These are phyloP conservation scores for Bos taurus DNA, from an alignment of 2,113 vertebrate species.

Conservation along the genomic window ARS-UCD2.0 NC_037330.1:22221001-22221500, in stretches of 20 bases:
- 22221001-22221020: background rate
- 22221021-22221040: background rate
- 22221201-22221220: background rate
- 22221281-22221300: background rate
- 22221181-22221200: background rate
- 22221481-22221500: background rate
- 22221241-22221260: background rate
- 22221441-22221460: background rate
- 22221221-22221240: background rate
- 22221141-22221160: background rate
- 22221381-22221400: background rate
- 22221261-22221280: background rate
- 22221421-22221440: background rate
- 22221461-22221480: background rate
- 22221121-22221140: background rate
- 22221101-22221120: background rate
- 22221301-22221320: background rate
- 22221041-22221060: background rate
- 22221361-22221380: too few relatives aligned
- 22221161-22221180: background rate
- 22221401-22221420: background rate
- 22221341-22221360: background rate
- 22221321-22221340: background rate
- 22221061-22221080: background rate
- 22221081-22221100: background rate